Conservation (phyloP, 2,888 invertebrate species). For the Sinotaia quadrata region DNA sequence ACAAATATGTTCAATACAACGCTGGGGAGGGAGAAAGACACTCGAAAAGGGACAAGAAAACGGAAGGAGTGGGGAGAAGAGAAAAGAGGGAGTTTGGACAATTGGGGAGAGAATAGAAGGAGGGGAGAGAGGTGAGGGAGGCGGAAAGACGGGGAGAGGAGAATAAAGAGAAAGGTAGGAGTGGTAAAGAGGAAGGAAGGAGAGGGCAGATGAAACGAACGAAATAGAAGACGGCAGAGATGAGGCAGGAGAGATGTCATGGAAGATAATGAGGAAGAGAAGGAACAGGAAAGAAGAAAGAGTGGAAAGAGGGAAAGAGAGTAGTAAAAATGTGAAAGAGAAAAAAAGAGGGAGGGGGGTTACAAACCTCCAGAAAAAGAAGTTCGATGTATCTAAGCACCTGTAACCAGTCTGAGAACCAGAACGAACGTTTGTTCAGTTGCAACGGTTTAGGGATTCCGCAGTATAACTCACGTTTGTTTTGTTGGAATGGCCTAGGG, state of each 20-base stretch:
- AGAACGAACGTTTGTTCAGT: no score
- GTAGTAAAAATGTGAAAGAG: background rate
- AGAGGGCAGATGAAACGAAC: no score
- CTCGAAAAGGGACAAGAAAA: background rate
- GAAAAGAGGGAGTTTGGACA: background rate
- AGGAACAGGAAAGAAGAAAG: background rate
- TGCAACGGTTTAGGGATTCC: no score
- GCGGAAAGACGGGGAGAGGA: background rate
- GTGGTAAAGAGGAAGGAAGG: background rate
- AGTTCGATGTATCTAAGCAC: no score
- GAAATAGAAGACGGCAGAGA: background rate
- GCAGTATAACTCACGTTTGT: no score
- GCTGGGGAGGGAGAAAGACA: background rate
- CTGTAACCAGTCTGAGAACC: no score
- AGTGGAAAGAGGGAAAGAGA: constrained; percentile 1
- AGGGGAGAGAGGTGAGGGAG: background rate
- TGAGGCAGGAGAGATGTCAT: background rate
- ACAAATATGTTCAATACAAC: no score
- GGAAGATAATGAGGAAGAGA: constrained; percentile 4
- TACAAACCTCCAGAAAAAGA: no score
- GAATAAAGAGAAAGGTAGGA: background rate
- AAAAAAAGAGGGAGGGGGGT: background rate
- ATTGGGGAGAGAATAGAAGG: background rate
- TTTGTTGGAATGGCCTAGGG: no score
- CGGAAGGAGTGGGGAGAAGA: background rate